These are phyloP conservation scores for Tapirus indicus DNA, from an alignment of 2,797 vertebrate genomes.

Conservation along the genomic window DNA sequence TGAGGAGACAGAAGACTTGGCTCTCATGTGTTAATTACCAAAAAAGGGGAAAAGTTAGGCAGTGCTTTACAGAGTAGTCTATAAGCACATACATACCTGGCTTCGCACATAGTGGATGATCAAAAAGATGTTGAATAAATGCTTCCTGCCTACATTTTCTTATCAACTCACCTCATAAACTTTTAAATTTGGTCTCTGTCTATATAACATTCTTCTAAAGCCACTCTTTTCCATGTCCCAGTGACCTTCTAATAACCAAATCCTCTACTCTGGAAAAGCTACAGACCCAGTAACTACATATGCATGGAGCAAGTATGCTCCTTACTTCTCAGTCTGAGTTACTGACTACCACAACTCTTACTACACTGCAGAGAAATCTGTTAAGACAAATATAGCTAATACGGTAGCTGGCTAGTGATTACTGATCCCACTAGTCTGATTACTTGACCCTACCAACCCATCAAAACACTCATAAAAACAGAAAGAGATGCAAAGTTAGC, in stretches of 20 bases:
- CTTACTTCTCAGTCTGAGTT: not conserved
- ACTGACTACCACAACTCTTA: not conserved
- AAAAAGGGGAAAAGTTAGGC: not conserved
- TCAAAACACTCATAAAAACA: not conserved
- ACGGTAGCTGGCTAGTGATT: not conserved
- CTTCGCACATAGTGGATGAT: not conserved
- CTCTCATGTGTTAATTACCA: not conserved
- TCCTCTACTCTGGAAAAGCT: not conserved
- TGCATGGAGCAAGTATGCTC: not conserved
- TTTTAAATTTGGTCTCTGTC: not conserved
- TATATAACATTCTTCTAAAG: constrained; percentile 9
- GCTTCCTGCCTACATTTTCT: not conserved
- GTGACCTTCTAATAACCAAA: not conserved
- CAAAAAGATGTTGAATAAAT: not conserved
- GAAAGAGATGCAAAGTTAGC: constrained; percentile 2
- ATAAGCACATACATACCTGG: not conserved
- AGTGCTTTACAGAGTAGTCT: not conserved
- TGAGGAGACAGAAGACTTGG: not conserved
- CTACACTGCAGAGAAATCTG: not conserved
- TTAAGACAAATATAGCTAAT: constrained; percentile 16
- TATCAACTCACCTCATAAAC: not conserved
- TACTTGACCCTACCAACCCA: not conserved
- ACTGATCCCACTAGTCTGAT: not conserved
- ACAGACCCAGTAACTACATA: not conserved
- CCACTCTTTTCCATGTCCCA: not conserved